phyloP scores from a whole-genome alignment of 1,140 invertebrate species.

The Dryas iulia region DNA sequence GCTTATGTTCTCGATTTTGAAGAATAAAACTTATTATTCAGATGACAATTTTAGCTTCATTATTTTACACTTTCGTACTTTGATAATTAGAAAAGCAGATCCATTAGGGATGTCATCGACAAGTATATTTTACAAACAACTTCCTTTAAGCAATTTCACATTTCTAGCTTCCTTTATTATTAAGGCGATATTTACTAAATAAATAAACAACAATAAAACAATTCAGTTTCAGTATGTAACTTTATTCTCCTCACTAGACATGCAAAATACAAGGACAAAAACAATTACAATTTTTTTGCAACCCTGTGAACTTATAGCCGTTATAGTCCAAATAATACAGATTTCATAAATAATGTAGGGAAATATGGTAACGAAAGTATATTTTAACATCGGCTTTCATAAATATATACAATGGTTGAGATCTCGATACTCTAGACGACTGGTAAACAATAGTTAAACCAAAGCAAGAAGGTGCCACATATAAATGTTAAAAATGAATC shows the following conservation, averaged over 20 bases:
- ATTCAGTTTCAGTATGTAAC: slow-evolving; percentile 58
- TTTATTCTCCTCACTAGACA: slow-evolving; percentile 77
- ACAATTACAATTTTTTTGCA: slow-evolving; percentile 55
- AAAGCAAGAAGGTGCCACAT: slow-evolving; percentile 22
- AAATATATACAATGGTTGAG: slow-evolving; percentile 18
- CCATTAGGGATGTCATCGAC: neutral
- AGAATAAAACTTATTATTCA: too few species aligned
- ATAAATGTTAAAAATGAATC: slow-evolving; percentile 10
- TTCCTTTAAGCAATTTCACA: neutral
- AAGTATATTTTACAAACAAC: neutral
- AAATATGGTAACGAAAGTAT: slow-evolving; percentile 23
- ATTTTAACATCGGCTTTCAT: slow-evolving; percentile 11
- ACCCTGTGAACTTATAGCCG: slow-evolving; percentile 39
- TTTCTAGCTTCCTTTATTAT: too few species aligned
- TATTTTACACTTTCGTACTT: too few species aligned
- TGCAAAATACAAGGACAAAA: slow-evolving; percentile 72
- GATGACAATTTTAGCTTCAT: too few species aligned
- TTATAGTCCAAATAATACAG: slow-evolving; percentile 1
- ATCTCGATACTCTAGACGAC: slow-evolving; percentile 13
- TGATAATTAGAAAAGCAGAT: neutral
- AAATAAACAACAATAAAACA: slow-evolving; percentile 39
- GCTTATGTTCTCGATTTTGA: too few species aligned
- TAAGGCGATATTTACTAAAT: neutral
- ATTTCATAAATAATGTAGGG: slow-evolving; percentile 8
- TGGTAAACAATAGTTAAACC: neutral